A percentile compares a stretch with the other conserved stretches of the same genome.
These are phyloP conservation scores for Sebastiscus albofasciatus DNA, from an alignment of 2,797 vertebrate species.

Conservation along the genomic window DNA sequence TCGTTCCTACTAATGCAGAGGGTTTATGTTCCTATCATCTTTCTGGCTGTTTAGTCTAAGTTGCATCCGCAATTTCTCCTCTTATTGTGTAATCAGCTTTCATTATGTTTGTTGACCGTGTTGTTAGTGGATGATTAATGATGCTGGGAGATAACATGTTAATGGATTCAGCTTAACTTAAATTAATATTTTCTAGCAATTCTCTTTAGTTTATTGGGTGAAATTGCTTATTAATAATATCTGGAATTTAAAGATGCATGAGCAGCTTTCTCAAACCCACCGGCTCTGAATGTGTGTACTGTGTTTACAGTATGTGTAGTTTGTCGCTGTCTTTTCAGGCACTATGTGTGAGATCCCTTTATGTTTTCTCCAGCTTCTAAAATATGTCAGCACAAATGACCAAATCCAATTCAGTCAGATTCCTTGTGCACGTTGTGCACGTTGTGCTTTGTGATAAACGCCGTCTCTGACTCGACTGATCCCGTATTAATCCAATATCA, in stretches of 20 bases:
- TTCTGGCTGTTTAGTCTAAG: constrained; percentile 28
- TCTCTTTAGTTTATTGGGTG: background rate
- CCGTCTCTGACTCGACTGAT: background rate
- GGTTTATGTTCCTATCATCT: constrained; percentile 19
- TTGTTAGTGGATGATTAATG: constrained; percentile 43
- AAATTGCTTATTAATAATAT: constrained; percentile 25
- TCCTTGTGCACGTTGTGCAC: background rate
- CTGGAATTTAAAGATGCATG: constrained; percentile 9
- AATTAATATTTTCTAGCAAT: constrained; percentile 22
- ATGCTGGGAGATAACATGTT: constrained; percentile 28
- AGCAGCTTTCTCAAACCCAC: too few species aligned
- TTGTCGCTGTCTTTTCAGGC: background rate
- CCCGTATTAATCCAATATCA: background rate
- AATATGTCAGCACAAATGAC: background rate
- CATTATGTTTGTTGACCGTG: constrained; percentile 37
- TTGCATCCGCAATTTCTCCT: constrained; percentile 32
- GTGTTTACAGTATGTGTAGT: background rate
- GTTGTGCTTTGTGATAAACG: background rate
- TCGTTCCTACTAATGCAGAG: constrained; percentile 26
- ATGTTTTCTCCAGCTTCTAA: background rate
- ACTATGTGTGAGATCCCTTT: background rate
- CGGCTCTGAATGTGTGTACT: background rate
- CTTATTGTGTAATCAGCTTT: constrained; percentile 34
- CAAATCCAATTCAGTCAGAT: background rate
- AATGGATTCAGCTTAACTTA: constrained; percentile 11